Evolutionary conservation across 2,888 invertebrate genomes (phyloP).

Genomic region (Limnephilus auricula): DNA sequence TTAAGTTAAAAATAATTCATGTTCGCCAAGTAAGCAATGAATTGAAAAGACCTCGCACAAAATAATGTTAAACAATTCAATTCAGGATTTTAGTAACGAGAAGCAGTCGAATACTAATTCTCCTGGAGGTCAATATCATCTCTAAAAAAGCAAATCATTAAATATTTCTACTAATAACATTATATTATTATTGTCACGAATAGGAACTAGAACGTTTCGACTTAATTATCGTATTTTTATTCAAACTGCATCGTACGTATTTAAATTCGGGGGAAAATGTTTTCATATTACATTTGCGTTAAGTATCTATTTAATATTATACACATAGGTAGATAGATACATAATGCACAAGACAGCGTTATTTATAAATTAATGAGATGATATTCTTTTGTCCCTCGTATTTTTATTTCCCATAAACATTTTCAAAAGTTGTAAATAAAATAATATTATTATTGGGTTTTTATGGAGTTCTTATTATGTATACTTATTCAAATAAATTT

Average conservation of each 20-base stretch:
- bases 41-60: constrained; percentile 7
- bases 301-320: too few species aligned
- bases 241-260: not conserved
- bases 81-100: not conserved
- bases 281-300: not conserved
- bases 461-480: not conserved
- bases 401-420: not conserved
- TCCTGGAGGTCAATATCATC: not conserved
- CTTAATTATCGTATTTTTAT: not conserved
- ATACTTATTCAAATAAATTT: not conserved
- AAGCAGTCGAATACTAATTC: not conserved
- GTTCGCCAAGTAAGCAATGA: not conserved
- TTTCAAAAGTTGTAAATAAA: too few species aligned
- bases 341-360: too few species aligned
- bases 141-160: constrained; percentile 13
- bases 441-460: not conserved
- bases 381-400: not conserved
- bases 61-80: constrained; percentile 10
- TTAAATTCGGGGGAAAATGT: not conserved
- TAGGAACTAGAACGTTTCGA: not conserved
- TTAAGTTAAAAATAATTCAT: not conserved
- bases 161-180: not conserved
- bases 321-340: too few species aligned
- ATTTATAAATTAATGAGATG: not conserved
- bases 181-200: not conserved